phyloP scores from a whole-genome alignment of 2,113 vertebrate species.

The Ardeotis arabs region DNA sequence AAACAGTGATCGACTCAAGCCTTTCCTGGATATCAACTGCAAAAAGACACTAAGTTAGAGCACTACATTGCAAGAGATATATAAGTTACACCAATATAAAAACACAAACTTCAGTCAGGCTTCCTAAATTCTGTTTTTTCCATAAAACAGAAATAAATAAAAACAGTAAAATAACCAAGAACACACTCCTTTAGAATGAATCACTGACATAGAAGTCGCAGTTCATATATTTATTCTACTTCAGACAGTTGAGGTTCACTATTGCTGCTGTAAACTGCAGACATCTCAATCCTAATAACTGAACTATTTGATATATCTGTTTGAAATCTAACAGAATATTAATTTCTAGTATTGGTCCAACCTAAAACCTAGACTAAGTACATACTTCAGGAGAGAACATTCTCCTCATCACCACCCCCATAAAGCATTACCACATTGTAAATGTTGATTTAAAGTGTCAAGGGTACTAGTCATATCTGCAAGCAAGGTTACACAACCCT shows the following conservation, averaged over 20 bases:
- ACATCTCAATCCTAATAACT: neutral
- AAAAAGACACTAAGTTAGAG: conserved; percentile 14
- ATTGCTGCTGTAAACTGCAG: neutral
- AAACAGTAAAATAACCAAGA: neutral
- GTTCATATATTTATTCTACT: neutral
- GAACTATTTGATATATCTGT: neutral
- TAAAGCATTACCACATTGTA: neutral
- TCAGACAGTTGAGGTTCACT: neutral
- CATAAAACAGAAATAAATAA: neutral
- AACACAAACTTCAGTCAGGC: neutral
- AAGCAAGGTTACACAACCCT: neutral
- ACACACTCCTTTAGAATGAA: neutral
- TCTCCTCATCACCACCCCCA: neutral
- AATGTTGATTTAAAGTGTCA: neutral
- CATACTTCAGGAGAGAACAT: neutral
- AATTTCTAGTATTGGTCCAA: neutral
- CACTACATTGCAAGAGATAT: neutral
- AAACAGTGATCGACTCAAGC: conserved; percentile 93
- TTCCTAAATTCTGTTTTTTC: neutral
- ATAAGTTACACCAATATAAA: neutral
- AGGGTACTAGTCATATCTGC: neutral
- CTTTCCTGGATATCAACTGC: conserved; percentile 95
- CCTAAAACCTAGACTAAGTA: neutral
- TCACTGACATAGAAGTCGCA: neutral
- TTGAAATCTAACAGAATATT: neutral